Conservation (phyloP, 2,113 vertebrate genomes). For the Mungos mungo region DNA sequence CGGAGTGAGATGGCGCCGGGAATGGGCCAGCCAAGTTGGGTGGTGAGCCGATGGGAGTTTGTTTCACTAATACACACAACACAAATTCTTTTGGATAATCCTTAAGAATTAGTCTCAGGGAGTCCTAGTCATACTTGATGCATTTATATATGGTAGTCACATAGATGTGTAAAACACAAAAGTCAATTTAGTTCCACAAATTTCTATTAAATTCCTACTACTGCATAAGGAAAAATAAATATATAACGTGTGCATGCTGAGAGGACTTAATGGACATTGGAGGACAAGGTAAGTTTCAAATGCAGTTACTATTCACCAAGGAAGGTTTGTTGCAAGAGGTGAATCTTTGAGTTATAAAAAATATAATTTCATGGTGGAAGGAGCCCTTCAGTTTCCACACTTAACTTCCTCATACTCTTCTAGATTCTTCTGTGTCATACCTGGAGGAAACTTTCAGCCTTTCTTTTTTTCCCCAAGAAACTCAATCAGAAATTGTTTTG, state of each 20-base stretch:
- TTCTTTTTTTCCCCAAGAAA: not conserved
- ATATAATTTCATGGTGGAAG: not conserved
- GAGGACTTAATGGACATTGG: not conserved
- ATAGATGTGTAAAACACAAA: not conserved
- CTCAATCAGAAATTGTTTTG: not conserved
- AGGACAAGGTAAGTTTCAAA: not conserved
- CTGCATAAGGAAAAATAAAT: not conserved
- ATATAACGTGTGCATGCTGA: not conserved
- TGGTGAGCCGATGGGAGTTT: not conserved
- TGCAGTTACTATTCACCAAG: not conserved
- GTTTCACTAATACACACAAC: not conserved
- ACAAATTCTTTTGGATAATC: not conserved
- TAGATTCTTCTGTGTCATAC: not conserved
- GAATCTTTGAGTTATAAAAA: not conserved
- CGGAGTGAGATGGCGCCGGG: not conserved
- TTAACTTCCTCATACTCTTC: not conserved
- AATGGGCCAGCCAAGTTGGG: not conserved
- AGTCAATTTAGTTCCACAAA: not conserved
- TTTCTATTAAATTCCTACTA: not conserved
- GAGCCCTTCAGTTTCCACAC: not conserved
- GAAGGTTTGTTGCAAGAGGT: not conserved
- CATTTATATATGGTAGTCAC: not conserved
- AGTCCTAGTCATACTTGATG: not conserved
- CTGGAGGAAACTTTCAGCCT: not conserved
- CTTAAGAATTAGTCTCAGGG: not conserved